These are phyloP conservation scores for Eretmochelys imbricata DNA, from an alignment of 2,113 vertebrate genomes.

Conservation along the genomic window DNA sequence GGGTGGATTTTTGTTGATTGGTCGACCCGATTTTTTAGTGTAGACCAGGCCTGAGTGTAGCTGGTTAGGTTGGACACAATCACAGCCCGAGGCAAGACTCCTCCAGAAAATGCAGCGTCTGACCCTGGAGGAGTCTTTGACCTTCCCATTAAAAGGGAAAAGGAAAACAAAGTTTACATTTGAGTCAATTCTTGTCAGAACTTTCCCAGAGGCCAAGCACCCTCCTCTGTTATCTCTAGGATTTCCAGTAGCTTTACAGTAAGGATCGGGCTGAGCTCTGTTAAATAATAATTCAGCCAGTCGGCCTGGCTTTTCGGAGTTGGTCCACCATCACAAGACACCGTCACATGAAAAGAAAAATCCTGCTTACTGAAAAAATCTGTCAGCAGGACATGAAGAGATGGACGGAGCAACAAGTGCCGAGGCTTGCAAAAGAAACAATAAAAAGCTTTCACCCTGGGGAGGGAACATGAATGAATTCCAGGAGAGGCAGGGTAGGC, in stretches of 20 bases:
- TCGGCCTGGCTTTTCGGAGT: no score
- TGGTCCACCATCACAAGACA: not conserved
- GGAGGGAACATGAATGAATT: not conserved
- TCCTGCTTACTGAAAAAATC: not conserved
- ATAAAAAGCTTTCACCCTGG: no score
- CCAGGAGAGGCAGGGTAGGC: not conserved
- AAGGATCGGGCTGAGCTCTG: not conserved
- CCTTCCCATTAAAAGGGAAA: not conserved
- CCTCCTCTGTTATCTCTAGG: not conserved
- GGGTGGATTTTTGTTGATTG: no score
- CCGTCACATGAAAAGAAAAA: not conserved
- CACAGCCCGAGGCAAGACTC: not conserved
- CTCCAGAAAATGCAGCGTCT: not conserved
- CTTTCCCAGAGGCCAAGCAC: not conserved
- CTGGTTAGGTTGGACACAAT: not conserved
- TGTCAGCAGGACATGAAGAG: not conserved
- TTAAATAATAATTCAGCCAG: not conserved
- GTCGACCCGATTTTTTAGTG: no score
- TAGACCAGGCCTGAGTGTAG: not conserved
- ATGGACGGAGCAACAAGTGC: not conserved
- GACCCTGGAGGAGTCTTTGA: not conserved
- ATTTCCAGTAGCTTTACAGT: not conserved
- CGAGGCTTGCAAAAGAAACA: not conserved
- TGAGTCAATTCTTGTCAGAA: not conserved
- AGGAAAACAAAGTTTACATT: not conserved